Evolutionary conservation across 2,888 invertebrate species (phyloP), one percentile per base, ranked within the genome.

Genomic region (Arrhopalites spinosus): DNA sequence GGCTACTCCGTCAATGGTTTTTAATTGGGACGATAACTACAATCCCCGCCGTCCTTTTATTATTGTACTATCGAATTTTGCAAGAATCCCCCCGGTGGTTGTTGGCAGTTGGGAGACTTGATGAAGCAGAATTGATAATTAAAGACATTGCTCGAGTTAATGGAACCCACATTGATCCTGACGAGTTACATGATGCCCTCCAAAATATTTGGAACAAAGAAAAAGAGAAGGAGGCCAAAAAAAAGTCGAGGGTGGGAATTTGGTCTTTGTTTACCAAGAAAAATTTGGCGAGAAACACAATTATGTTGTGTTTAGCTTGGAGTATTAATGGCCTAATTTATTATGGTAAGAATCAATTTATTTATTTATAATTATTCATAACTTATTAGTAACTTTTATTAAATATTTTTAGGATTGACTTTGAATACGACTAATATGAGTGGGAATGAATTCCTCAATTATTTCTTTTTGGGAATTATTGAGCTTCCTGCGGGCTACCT

Each of bases 361-460:
- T n/a, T n/a, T n/a, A n/a, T n/a, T n/a, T n/a, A n/a, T n/a, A n/a
- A n/a, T n/a, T n/a, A n/a, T n/a, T n/a, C n/a, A n/a, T n/a, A n/a
- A n/a, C n/a, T n/a, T n/a, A n/a, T n/a, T n/a, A n/a, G n/a, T n/a
- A n/a, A n/a, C n/a, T n/a, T n/a, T n/a, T n/a, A 36, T 7, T 7
- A 36, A 7, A 36, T 36, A 36, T 7, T 36, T 36, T 36, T 73
- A 3, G 11, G 3, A 7, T 7, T 36, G 36, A 11, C 3, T 11
- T 7, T 36, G 11, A 81, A 83, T 0, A 78, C 82, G 2, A 84
- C 84, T 71, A 61, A 43, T 76, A 86, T 89, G 84, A 88, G 88
- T 70, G 90, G 89, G 53, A 90, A 90, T 85, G 90, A 90, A 20
- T 90, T 90, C 84, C 82, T 91, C 78, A 91, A 90, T 85, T 90